These are phyloP conservation scores for Zaprionus tsacasi DNA, from an alignment of 1,140 invertebrate genomes.

Conservation along the genomic window DNA sequence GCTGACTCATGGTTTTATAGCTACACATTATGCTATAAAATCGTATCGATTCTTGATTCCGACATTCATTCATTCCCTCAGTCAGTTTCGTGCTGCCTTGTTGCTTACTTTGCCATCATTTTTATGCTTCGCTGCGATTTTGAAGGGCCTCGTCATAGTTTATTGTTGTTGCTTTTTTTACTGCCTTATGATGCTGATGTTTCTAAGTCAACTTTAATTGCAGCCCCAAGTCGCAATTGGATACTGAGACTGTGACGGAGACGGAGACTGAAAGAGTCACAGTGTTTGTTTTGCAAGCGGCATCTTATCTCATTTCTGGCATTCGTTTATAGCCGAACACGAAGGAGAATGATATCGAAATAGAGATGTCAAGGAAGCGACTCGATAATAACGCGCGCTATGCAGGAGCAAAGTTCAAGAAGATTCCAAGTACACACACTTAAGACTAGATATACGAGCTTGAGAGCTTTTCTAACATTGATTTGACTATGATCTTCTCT, in stretches of 20 bases:
- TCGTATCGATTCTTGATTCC: slow-evolving; percentile 55
- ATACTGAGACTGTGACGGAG: slow-evolving; percentile 8
- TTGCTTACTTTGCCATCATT: slow-evolving; percentile 52
- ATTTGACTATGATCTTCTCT: background rate
- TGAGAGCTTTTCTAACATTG: background rate
- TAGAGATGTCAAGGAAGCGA: slow-evolving; percentile 38
- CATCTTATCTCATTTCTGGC: slow-evolving; percentile 1
- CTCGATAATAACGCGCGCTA: background rate
- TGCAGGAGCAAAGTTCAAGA: slow-evolving; percentile 16
- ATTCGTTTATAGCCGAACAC: slow-evolving; percentile 9
- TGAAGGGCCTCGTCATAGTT: slow-evolving; percentile 78
- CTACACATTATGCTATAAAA: slow-evolving; percentile 13
- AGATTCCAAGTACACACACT: background rate
- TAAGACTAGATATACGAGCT: background rate
- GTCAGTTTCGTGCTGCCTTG: slow-evolving; percentile 35
- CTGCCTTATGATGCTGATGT: slow-evolving; percentile 29
- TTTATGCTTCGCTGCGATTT: slow-evolving; percentile 74
- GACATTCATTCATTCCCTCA: background rate
- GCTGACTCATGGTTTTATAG: slow-evolving; percentile 59
- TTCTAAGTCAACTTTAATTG: slow-evolving; percentile 73
- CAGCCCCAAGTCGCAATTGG: slow-evolving; percentile 50
- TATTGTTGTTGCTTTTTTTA: slow-evolving; percentile 18
- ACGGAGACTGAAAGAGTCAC: background rate
- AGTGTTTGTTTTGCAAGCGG: slow-evolving; percentile 33
- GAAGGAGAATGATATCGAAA: background rate